phyloP scores from a whole-genome alignment of 92 coral and sea anemone species.

The Zoanthus sansibaricus region DNA sequence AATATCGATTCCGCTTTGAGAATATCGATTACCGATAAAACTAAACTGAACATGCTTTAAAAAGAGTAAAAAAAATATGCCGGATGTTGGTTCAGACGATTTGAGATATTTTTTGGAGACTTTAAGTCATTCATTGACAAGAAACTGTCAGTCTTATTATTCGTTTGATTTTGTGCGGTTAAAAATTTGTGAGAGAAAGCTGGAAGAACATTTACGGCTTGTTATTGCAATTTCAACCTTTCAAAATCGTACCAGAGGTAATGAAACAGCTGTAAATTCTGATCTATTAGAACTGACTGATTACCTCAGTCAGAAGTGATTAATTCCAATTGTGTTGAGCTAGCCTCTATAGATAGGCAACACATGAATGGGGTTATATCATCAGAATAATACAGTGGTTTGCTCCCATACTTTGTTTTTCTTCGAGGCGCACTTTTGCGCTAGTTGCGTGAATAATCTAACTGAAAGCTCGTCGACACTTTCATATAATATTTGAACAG shows the following conservation, averaged over 20 bases:
- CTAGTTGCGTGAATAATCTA: too few relatives aligned
- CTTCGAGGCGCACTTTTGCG: too few relatives aligned
- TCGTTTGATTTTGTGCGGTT: slow-evolving; percentile 35
- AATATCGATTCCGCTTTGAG: too few relatives aligned
- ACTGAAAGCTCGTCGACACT: too few relatives aligned
- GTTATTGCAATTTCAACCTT: slow-evolving; percentile 34
- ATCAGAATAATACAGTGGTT: too few relatives aligned
- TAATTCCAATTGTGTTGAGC: slow-evolving; percentile 16
- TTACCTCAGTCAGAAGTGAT: slow-evolving; percentile 22
- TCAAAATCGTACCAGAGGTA: slow-evolving; percentile 33
- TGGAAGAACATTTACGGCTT: slow-evolving; percentile 35
- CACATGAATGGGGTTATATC: background rate
- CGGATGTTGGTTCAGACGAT: too few relatives aligned
- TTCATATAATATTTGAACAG: too few relatives aligned
- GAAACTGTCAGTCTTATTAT: slow-evolving; percentile 17
- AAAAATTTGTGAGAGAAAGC: slow-evolving; percentile 16
- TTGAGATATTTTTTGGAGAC: background rate
- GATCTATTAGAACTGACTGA: slow-evolving; percentile 36
- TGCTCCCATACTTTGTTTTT: too few relatives aligned
- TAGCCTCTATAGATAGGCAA: slow-evolving; percentile 36
- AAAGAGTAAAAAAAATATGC: too few relatives aligned
- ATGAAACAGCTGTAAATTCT: slow-evolving; percentile 27
- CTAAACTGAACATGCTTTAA: too few relatives aligned
- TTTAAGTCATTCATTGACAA: slow-evolving; percentile 10
- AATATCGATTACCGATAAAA: too few relatives aligned